Conservation (phyloP, 2,113 vertebrate species). For the Neotoma lepida region DNA sequence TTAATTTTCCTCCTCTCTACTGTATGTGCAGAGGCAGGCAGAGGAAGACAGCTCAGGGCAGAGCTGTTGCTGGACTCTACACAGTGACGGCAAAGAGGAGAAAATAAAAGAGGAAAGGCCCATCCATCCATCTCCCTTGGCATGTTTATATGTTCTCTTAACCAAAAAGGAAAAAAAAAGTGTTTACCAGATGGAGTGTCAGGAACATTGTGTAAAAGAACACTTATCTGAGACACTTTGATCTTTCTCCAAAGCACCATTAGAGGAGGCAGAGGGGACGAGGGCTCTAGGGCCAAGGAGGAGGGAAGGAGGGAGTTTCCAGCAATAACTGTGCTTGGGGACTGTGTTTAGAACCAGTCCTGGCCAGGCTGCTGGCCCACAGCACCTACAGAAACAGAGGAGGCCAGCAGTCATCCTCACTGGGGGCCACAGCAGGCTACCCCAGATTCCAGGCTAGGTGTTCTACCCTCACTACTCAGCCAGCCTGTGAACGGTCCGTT, state of each 20-base stretch:
- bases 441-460: background rate
- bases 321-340: slow-evolving; percentile 70
- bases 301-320: slow-evolving; percentile 54
- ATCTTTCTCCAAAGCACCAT: slow-evolving; percentile 83
- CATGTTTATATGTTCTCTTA: slow-evolving; percentile 85
- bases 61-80: slow-evolving; percentile 71
- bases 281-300: slow-evolving; percentile 58
- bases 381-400: background rate
- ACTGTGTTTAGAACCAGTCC: slow-evolving; percentile 77
- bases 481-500: background rate
- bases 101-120: slow-evolving; percentile 77
- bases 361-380: rapidly evolving
- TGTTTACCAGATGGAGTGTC: slow-evolving; percentile 86
- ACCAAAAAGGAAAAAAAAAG: slow-evolving; percentile 72
- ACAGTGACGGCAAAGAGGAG: slow-evolving; percentile 40
- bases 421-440: background rate
- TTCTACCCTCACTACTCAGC: background rate
- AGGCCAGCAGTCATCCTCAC: background rate
- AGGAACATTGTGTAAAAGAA: slow-evolving; percentile 84
- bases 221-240: slow-evolving; percentile 85
- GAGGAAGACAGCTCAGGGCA: slow-evolving; percentile 41
- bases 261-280: slow-evolving; percentile 74
- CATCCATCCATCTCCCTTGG: slow-evolving; percentile 83
- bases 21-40: slow-evolving; percentile 76
- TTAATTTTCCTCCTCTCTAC: background rate